Percentiles rank a stretch among this genome's conserved stretches.
phyloP scores from a whole-genome alignment of 1,140 invertebrate species.

The Euschistus heros region DNA sequence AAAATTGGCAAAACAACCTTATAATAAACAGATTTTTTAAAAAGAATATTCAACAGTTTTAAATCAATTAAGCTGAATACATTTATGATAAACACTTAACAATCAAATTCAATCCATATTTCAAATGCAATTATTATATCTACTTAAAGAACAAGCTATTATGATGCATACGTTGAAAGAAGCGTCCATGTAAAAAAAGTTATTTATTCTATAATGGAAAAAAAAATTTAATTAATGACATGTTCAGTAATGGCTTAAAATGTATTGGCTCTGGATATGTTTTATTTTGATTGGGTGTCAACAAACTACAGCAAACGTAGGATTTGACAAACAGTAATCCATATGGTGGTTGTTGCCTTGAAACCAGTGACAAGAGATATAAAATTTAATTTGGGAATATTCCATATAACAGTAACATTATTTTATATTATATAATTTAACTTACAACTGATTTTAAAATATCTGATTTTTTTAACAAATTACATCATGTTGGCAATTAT shows the following conservation, averaged over 20 bases:
- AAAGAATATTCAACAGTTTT: too few relatives aligned
- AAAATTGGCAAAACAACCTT: too few relatives aligned
- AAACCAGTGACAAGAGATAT: background rate
- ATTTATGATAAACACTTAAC: background rate
- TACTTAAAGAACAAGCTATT: constrained; percentile 5
- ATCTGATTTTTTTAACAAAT: too few relatives aligned
- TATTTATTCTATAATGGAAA: background rate
- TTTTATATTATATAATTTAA: too few relatives aligned
- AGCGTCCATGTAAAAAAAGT: background rate
- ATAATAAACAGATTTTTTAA: too few relatives aligned
- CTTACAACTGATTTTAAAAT: too few relatives aligned
- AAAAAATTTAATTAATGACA: background rate
- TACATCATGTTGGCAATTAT: too few relatives aligned
- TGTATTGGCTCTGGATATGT: background rate
- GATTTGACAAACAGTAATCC: constrained; percentile 1
- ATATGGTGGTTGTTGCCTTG: background rate
- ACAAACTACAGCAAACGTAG: constrained; percentile 4
- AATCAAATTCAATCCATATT: background rate
- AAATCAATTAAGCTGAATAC: too few relatives aligned
- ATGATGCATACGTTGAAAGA: constrained; percentile 8
- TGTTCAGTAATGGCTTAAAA: constrained; percentile 5
- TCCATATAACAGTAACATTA: too few relatives aligned
- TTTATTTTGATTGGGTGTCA: background rate
- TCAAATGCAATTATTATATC: constrained; percentile 4
- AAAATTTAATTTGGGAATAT: too few relatives aligned